A percentile compares a stretch with the other conserved stretches of the same genome.
Evolutionary conservation across 2,797 vertebrate species (phyloP).

Genomic region (Acipenser ruthenus): DNA sequence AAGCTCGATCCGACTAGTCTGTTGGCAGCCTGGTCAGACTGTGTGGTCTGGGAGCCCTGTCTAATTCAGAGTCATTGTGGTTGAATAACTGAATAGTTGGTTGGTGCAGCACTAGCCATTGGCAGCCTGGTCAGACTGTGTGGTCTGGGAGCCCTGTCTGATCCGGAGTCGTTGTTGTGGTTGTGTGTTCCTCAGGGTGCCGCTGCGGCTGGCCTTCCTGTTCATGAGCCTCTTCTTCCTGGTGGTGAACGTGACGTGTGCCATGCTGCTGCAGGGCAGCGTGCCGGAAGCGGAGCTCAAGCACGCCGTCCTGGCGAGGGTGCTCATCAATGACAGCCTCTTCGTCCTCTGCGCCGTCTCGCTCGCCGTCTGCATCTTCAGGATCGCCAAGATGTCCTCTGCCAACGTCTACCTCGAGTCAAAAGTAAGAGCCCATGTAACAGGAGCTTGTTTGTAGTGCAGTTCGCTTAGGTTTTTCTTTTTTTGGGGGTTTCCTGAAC

Average conservation of each 20-base stretch:
- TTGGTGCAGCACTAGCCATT: too few species aligned
- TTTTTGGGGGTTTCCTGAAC: too few species aligned
- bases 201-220: conserved; percentile 74
- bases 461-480: neutral
- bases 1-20: too few species aligned
- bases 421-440: conserved; percentile 59
- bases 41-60: too few species aligned
- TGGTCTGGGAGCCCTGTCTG: too few species aligned
- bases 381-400: conserved; percentile 88
- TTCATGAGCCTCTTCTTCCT: conserved; percentile 76
- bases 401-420: conserved; percentile 97
- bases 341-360: conserved; percentile 85
- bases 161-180: too few species aligned
- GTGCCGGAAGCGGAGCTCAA: conserved; percentile 59
- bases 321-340: conserved; percentile 82
- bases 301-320: conserved; percentile 71
- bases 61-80: too few species aligned
- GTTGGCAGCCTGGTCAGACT: too few species aligned
- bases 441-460: neutral
- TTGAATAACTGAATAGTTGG: too few species aligned
- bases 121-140: too few species aligned
- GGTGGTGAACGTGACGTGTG: conserved; percentile 84
- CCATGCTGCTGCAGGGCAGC: conserved; percentile 71
- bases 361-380: conserved; percentile 82
- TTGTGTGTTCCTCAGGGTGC: conserved; percentile 53